Conservation (phyloP, 2,797 vertebrate genomes). For the Apogon talboti region DNA sequence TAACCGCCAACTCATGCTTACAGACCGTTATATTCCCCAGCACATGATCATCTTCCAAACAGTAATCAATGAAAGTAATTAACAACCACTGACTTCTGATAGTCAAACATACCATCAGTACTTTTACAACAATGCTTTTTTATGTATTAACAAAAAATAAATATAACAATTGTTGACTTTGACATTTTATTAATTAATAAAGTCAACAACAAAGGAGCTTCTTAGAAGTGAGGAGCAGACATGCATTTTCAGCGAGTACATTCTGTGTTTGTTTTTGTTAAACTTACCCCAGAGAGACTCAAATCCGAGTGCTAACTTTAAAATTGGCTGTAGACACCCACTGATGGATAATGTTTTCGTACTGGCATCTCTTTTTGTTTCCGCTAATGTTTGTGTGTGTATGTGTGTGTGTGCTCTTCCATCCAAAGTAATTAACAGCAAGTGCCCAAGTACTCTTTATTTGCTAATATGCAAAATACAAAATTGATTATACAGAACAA, state of each 20-base stretch:
- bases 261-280: constrained; percentile 79
- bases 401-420: constrained; percentile 25
- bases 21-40: constrained; percentile 15
- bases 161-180: constrained; percentile 56
- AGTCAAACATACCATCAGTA: not conserved
- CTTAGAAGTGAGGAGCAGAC: constrained; percentile 43
- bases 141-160: constrained; percentile 36
- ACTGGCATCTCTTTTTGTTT: constrained; percentile 71
- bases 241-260: constrained; percentile 66
- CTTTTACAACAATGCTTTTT: constrained; percentile 9
- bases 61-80: constrained; percentile 19
- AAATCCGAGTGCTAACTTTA: constrained; percentile 78
- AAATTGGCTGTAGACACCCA: constrained; percentile 68
- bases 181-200: constrained; percentile 61
- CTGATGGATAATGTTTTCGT: constrained; percentile 76
- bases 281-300: constrained; percentile 74
- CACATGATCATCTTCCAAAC: constrained; percentile 4
- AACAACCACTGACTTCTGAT: not conserved
- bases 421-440: constrained; percentile 54
- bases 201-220: constrained; percentile 66
- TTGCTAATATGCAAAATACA: constrained; percentile 16
- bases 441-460: constrained; percentile 41
- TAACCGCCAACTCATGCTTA: constrained; percentile 57
- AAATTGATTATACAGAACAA: constrained; percentile 9
- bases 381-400: constrained; percentile 55